Conservation (phyloP, 2,797 vertebrate genomes). For the Trachops cirrhosus region DNA sequence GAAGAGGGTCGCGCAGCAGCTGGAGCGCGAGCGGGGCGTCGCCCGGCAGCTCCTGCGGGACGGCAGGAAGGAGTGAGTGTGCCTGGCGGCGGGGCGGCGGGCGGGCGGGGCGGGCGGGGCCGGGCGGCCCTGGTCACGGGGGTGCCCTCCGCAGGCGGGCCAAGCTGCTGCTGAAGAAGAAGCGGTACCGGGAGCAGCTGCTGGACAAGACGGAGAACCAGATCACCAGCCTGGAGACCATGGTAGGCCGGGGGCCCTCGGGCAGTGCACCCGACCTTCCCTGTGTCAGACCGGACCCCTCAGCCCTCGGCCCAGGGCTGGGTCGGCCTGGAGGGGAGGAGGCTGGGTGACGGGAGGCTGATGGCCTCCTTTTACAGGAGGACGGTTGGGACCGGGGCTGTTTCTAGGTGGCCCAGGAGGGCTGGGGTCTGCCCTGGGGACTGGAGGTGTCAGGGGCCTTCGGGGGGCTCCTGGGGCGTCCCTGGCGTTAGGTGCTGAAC, state of each 20-base stretch:
- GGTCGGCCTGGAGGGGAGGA: too few relatives aligned
- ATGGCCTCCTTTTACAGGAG: neutral
- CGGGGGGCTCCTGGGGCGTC: too few relatives aligned
- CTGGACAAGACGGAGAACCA: conserved; percentile 93
- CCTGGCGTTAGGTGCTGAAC: neutral
- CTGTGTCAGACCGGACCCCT: neutral
- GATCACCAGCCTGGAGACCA: conserved; percentile 92
- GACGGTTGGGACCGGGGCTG: neutral
- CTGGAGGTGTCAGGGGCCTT: neutral
- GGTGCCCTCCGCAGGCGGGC: conserved; percentile 86
- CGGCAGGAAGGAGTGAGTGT: conserved; percentile 92
- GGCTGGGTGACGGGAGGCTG: neutral
- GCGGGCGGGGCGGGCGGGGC: fast-evolving
- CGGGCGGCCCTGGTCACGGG: fast-evolving
- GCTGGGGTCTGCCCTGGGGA: neutral
- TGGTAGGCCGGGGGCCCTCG: conserved; percentile 83
- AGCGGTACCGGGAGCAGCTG: conserved; percentile 93
- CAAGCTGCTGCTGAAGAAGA: conserved; percentile 93
- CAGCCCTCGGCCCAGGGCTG: neutral
- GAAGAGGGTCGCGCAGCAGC: conserved; percentile 86
- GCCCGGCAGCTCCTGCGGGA: conserved; percentile 90
- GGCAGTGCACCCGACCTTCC: fast-evolving
- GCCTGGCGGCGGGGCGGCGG: fast-evolving
- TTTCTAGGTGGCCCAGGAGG: too few relatives aligned
- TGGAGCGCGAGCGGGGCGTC: conserved; percentile 89